Base-by-base conservation (phyloP, 1,140 invertebrate genomes). In the Cydia fagiglandana region DNA sequence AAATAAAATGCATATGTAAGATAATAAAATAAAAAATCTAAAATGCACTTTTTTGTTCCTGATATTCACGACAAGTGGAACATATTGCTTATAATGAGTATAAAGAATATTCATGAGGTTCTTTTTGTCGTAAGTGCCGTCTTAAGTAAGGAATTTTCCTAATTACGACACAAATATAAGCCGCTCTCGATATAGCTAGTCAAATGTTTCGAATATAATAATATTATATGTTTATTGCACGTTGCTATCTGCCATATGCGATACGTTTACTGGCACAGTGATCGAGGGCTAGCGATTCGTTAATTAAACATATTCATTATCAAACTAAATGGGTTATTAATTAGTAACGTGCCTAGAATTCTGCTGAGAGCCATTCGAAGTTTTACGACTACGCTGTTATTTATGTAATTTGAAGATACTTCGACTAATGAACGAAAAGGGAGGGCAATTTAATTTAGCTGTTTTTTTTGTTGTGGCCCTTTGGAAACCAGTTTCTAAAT, bases 231-330 rank as follows among this genome's bases (percentile, higher is more conserved):
- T 56, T 61, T 61, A 61, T 61, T 61, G 56, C 56, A 61, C 56
- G 66, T 53, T 75, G 78, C 76, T 83, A 83, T 83, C 82, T 77
- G 76, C 73, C 56, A 75, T 70, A 75, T 64, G 68, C 78, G 73
- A 56, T 56, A 17, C 53, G n/a, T 15, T 61, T 17, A 61, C 7
- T 61, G 56, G 56, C 20, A 61, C 56, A 61, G 17, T 61, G 56
- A 61, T 61, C n/a, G 50, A 53, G 56, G 53, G 4, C 56, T 61
- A 61, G 56, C 20, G 56, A 61, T 61, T 61, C 3, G 20, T 61
- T 61, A 61, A 61, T 24, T 61, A 61, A 61, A 61, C 56, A 61
- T 24, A 9, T 15, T 53, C 4, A 61, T 24, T 61, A 61, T 24
- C 20, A 24, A n/a, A 53, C 20, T 12, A 61, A 61, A 20, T 20